Percentiles rank a stretch among this genome's conserved stretches.
Conservation (phyloP, 2,888 invertebrate genomes). For the Polyploca ridens region DNA sequence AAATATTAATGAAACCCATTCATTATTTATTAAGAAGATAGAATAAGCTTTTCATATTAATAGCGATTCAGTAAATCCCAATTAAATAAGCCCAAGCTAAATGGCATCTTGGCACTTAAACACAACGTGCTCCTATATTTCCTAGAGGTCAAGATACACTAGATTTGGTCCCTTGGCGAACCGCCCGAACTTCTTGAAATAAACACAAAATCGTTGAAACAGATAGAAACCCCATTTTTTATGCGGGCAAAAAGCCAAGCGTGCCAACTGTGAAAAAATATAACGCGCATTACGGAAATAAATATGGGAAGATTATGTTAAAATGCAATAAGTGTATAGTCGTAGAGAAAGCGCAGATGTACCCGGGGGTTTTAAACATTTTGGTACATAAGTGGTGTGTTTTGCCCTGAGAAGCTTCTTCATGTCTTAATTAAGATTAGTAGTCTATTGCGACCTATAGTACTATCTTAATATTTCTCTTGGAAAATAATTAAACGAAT, state of each 20-base stretch:
- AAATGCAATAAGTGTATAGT: slow-evolving; percentile 22
- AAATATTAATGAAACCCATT: too few relatives aligned
- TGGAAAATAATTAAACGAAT: too few relatives aligned
- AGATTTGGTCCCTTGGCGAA: background rate
- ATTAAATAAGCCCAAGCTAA: background rate
- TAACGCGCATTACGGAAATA: slow-evolving; percentile 22
- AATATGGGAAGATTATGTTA: slow-evolving; percentile 27
- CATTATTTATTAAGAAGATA: too few relatives aligned
- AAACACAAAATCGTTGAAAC: slow-evolving; percentile 19
- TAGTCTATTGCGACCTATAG: too few relatives aligned
- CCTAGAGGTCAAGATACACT: background rate
- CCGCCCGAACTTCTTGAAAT: slow-evolving; percentile 5
- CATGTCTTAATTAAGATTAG: background rate
- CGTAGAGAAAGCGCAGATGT: background rate
- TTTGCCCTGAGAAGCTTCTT: background rate
- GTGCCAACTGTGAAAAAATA: slow-evolving; percentile 19
- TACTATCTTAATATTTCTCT: too few relatives aligned
- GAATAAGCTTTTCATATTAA: background rate
- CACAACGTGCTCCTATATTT: background rate
- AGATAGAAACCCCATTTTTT: slow-evolving; percentile 26
- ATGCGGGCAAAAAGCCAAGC: slow-evolving; percentile 22
- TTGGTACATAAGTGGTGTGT: background rate
- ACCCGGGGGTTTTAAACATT: background rate
- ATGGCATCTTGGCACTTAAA: background rate
- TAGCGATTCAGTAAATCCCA: background rate